These are phyloP conservation scores for Philypnodon macrostomus DNA, from an alignment of 2,797 vertebrate genomes.

Conservation along the genomic window DNA sequence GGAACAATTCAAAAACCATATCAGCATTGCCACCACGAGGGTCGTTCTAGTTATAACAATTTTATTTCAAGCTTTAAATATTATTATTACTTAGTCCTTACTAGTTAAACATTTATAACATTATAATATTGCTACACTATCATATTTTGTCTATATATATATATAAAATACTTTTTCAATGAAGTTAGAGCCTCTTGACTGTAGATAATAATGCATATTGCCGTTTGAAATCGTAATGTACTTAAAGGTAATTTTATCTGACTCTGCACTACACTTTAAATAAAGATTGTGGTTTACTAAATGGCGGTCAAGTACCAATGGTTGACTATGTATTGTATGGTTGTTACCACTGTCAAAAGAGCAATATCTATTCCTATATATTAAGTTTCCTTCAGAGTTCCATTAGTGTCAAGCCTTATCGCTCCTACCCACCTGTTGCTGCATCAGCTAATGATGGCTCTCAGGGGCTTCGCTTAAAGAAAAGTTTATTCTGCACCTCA, in stretches of 20 bases:
- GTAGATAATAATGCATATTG: too few relatives aligned
- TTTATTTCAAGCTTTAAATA: background rate
- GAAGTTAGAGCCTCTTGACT: too few relatives aligned
- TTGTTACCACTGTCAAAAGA: background rate
- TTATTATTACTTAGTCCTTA: background rate
- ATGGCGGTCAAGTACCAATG: too few relatives aligned
- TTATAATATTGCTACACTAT: too few relatives aligned
- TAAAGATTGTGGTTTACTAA: too few relatives aligned
- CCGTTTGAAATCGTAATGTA: too few relatives aligned
- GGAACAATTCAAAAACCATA: slow-evolving; percentile 27
- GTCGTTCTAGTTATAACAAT: slow-evolving; percentile 7
- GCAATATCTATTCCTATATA: background rate
- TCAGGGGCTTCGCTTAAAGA: slow-evolving; percentile 49
- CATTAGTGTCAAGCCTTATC: slow-evolving; percentile 21
- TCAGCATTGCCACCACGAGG: slow-evolving; percentile 33
- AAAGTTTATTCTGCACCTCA: slow-evolving; percentile 53
- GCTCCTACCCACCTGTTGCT: slow-evolving; percentile 61
- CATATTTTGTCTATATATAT: too few relatives aligned
- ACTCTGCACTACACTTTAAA: too few relatives aligned
- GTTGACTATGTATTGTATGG: too few relatives aligned
- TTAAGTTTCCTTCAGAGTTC: slow-evolving; percentile 13
- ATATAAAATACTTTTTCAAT: too few relatives aligned
- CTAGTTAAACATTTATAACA: too few relatives aligned
- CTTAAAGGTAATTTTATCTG: too few relatives aligned
- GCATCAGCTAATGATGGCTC: slow-evolving; percentile 47